These are phyloP conservation scores for Scolanthus callimorphus DNA, from an alignment of 92 coral and sea anemone genomes.

Conservation along the genomic window DNA sequence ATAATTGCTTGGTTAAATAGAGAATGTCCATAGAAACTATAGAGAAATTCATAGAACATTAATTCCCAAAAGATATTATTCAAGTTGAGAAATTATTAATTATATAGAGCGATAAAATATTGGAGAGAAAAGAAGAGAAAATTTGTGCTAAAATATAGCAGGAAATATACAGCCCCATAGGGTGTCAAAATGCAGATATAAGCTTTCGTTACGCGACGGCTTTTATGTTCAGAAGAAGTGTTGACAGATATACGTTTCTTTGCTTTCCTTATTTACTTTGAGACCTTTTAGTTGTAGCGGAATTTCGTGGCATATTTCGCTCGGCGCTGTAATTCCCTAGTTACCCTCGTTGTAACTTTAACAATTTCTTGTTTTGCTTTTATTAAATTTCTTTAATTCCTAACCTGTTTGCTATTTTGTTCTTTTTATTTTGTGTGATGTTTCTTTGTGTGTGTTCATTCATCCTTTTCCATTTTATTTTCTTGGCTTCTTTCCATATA, in stretches of 20 bases:
- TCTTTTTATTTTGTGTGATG: conserved; percentile 44
- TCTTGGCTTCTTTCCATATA: too few species aligned
- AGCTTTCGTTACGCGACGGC: conserved; percentile 19
- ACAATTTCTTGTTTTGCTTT: conserved; percentile 58
- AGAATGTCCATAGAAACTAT: neutral
- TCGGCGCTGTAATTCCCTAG: conserved; percentile 19
- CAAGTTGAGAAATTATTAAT: conserved; percentile 29
- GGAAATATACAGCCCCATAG: neutral
- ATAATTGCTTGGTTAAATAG: neutral
- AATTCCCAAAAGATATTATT: conserved; percentile 10
- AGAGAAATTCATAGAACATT: neutral
- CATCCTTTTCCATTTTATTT: conserved; percentile 20
- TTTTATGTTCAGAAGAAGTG: conserved; percentile 28
- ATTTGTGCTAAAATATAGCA: neutral
- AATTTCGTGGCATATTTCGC: conserved; percentile 41
- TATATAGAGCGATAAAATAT: neutral
- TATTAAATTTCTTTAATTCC: conserved; percentile 83
- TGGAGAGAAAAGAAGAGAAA: neutral
- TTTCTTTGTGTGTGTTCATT: conserved; percentile 14
- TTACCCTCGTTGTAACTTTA: conserved; percentile 24
- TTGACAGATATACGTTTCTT: conserved; percentile 65
- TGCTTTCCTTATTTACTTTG: conserved; percentile 55
- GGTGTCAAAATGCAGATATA: neutral
- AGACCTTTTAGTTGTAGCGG: conserved; percentile 57
- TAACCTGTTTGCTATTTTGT: conserved; percentile 42